These are phyloP conservation scores for Saturnia pavonia DNA, from an alignment of 2,888 invertebrate genomes.

Conservation along the genomic window DNA sequence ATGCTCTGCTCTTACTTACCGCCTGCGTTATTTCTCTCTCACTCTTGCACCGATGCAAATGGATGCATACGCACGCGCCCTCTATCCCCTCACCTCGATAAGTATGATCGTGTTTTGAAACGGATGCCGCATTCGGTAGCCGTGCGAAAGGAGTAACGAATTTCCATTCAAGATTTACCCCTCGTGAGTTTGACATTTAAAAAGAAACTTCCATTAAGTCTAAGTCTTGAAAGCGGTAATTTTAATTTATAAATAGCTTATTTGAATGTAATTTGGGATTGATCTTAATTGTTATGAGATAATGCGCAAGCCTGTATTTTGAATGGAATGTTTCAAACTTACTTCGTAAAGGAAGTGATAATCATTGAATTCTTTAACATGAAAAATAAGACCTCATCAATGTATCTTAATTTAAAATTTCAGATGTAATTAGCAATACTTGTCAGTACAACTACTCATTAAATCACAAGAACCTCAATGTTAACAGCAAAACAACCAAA, in stretches of 20 bases:
- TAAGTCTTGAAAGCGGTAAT: neutral
- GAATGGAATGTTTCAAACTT: neutral
- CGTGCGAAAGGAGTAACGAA: conserved; percentile 62
- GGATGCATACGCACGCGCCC: conserved; percentile 76
- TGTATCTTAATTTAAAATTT: neutral
- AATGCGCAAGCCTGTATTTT: neutral
- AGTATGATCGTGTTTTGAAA: conserved; percentile 73
- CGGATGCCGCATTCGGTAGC: conserved; percentile 69
- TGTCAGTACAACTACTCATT: conserved; percentile 29
- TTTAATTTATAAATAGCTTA: neutral
- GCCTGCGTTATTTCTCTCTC: conserved; percentile 41
- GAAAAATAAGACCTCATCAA: neutral
- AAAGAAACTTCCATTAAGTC: conserved; percentile 12
- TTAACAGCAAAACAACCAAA: conserved; percentile 45
- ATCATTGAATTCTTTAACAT: neutral
- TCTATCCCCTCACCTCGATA: conserved; percentile 72
- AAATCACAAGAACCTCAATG: conserved; percentile 47
- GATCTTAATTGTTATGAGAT: neutral
- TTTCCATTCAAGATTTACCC: conserved; percentile 60
- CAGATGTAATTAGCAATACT: conserved; percentile 13
- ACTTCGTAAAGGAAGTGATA: neutral
- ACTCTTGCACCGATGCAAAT: conserved; percentile 56
- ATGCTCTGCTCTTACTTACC: conserved; percentile 54
- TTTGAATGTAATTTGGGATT: neutral
- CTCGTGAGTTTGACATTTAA: neutral